Percentiles rank a stretch among this genome's conserved stretches.
Evolutionary conservation across 2,797 vertebrate species (phyloP).

Genomic region (Acropternis orthonyx): DNA sequence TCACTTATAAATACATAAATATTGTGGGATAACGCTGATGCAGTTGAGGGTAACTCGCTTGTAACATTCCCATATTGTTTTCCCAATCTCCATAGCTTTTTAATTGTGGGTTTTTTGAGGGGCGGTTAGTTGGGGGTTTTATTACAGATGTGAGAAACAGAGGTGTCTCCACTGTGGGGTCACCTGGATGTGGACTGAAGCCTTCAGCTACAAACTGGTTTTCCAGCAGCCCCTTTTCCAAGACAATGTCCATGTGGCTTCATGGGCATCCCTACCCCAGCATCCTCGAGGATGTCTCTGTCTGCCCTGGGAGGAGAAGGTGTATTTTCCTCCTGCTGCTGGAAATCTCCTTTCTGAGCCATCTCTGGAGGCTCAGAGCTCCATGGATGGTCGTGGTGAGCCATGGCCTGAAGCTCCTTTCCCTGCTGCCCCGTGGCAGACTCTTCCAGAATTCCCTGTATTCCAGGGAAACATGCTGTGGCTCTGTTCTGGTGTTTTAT

Average conservation of each 20-base stretch:
- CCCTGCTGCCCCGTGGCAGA: neutral
- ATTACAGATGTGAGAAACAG: fast-evolving
- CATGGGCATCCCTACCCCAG: fast-evolving
- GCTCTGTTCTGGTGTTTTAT: neutral
- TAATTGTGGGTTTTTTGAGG: neutral
- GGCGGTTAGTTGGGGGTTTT: neutral
- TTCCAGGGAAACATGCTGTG: fast-evolving
- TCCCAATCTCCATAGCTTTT: neutral
- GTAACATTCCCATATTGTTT: neutral
- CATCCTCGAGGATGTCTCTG: fast-evolving
- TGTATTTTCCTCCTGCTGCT: neutral
- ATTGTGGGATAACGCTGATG: neutral
- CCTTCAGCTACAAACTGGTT: neutral
- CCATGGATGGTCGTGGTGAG: neutral
- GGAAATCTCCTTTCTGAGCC: neutral
- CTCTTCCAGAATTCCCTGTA: neutral
- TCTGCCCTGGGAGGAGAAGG: neutral
- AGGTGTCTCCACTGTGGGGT: fast-evolving
- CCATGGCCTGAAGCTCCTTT: neutral
- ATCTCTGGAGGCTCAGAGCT: neutral
- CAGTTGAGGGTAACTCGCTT: neutral
- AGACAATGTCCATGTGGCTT: fast-evolving
- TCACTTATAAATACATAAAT: neutral
- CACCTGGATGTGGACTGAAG: neutral
- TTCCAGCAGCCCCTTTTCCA: neutral